A percentile compares a stretch with the other conserved stretches of the same genome.
These are phyloP conservation scores for Aplodontia rufa DNA, from an alignment of 2,113 vertebrate species.

Conservation along the genomic window DNA sequence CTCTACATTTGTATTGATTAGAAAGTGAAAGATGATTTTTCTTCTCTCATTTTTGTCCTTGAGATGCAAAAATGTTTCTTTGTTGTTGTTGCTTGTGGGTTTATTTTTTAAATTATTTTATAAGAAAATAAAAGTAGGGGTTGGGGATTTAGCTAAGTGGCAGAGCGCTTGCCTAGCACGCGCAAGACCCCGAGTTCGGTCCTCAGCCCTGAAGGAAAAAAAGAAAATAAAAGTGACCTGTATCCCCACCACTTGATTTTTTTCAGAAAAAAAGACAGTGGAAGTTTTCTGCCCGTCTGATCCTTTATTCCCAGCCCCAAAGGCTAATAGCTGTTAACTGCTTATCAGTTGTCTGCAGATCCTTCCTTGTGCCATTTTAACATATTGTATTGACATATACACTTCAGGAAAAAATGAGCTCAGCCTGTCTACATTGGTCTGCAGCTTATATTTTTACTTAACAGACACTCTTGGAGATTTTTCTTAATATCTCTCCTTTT, in stretches of 20 bases:
- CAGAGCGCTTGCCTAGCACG: no score
- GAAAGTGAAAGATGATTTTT: constrained; percentile 39
- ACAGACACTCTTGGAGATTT: background rate
- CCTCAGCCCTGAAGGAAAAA: no score
- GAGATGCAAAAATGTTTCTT: background rate
- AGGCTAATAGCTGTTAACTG: background rate
- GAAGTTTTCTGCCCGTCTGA: background rate
- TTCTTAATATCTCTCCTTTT: background rate
- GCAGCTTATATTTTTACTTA: background rate
- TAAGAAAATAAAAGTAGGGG: constrained; percentile 33
- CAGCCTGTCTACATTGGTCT: background rate
- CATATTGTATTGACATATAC: background rate
- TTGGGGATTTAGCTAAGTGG: no score
- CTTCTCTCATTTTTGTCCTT: constrained; percentile 11
- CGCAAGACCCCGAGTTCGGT: no score
- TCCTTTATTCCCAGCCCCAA: background rate
- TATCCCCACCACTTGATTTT: background rate
- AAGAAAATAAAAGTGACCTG: background rate
- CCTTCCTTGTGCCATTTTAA: background rate
- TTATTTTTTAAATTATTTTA: background rate
- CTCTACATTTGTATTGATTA: background rate
- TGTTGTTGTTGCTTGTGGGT: background rate
- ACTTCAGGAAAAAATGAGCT: background rate
- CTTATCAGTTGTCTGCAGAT: background rate
- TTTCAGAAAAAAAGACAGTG: background rate